These are phyloP conservation scores for Dolichotis patagonum DNA, from an alignment of 2,113 vertebrate species.

Conservation along the genomic window DNA sequence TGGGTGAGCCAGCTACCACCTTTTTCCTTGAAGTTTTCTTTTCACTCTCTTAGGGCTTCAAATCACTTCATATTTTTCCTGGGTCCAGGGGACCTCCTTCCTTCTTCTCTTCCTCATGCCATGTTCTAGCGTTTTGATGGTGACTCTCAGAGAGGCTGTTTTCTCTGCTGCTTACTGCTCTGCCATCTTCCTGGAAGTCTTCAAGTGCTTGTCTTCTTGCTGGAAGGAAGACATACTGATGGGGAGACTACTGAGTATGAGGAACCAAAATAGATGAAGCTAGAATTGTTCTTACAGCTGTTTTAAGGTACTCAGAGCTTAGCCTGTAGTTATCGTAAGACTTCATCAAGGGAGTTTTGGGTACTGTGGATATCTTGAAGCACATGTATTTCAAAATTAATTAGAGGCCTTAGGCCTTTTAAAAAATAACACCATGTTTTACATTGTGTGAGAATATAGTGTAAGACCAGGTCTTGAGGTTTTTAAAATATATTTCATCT, in stretches of 20 bases:
- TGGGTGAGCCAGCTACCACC: no score
- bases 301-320: constrained; percentile 66
- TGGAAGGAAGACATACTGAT: constrained; percentile 25
- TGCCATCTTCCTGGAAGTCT: no score
- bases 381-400: constrained; percentile 58
- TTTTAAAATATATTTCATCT: background rate
- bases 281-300: constrained; percentile 53
- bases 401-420: constrained; percentile 60
- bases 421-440: constrained; percentile 50
- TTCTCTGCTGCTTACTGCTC: no score
- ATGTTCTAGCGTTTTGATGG: no score
- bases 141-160: no score
- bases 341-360: constrained; percentile 51
- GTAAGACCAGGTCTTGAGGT: constrained; percentile 45
- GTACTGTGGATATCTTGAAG: constrained; percentile 61
- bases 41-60: no score
- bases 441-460: constrained; percentile 13
- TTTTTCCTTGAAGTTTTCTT: no score
- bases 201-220: constrained; percentile 23
- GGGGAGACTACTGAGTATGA: constrained; percentile 43
- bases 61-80: no score
- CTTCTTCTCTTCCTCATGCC: no score
- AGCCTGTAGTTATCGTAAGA: constrained; percentile 46
- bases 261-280: constrained; percentile 57
- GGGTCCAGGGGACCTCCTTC: no score